Conservation (phyloP, 1,140 invertebrate species). For the Batillaria attramentaria region DNA sequence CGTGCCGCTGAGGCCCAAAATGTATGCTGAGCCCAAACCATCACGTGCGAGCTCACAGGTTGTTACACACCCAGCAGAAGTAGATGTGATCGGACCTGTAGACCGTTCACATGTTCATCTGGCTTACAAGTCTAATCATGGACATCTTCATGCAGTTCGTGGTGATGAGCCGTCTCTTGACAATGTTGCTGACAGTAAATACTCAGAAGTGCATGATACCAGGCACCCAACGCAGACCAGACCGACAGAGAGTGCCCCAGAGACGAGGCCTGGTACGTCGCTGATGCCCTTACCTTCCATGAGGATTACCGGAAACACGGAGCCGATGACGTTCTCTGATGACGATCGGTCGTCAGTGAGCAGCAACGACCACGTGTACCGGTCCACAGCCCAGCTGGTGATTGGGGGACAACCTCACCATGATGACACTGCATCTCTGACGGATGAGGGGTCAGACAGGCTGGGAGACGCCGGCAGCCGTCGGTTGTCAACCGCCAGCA, state of each 20-base stretch:
- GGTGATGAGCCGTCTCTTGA: too few species aligned
- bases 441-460: neutral
- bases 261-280: too few species aligned
- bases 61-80: too few species aligned
- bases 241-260: too few species aligned
- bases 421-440: too few species aligned
- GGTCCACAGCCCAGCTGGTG: conserved; percentile 20
- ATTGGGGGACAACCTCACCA: too few species aligned
- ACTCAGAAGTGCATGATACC: too few species aligned
- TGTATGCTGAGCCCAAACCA: neutral
- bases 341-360: conserved; percentile 29
- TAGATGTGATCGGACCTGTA: neutral
- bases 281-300: conserved; percentile 4
- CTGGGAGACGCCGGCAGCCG: neutral
- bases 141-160: neutral
- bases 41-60: too few species aligned
- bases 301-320: conserved; percentile 18
- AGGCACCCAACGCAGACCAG: too few species aligned
- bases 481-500: conserved; percentile 15
- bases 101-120: neutral
- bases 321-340: conserved; percentile 23
- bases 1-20: conserved; percentile 44
- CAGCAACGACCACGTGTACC: conserved; percentile 29
- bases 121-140: neutral
- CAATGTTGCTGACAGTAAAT: too few species aligned